These are phyloP conservation scores for Sphenopsis melanotis DNA, from an alignment of 2,797 vertebrate genomes.

Conservation along the genomic window DNA sequence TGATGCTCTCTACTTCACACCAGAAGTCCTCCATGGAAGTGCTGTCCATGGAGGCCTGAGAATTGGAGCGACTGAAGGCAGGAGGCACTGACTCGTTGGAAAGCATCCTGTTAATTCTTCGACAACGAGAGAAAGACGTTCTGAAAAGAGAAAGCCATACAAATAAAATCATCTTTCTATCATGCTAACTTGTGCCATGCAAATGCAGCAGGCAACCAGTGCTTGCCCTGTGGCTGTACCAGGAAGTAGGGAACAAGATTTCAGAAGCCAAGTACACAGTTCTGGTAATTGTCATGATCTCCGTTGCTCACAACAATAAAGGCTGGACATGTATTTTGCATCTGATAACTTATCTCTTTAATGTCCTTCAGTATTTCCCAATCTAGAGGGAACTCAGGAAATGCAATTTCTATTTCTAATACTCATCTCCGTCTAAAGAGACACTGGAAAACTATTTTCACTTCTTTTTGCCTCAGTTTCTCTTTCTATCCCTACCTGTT, in stretches of 20 bases:
- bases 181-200: background rate
- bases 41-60: slow-evolving; percentile 74
- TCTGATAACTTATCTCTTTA: background rate
- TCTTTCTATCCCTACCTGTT: background rate
- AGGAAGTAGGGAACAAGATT: background rate
- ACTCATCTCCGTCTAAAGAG: background rate
- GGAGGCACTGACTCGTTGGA: slow-evolving; percentile 74
- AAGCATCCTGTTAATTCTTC: slow-evolving; percentile 81
- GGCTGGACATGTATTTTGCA: background rate
- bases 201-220: background rate
- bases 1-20: slow-evolving; percentile 88
- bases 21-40: slow-evolving; percentile 91
- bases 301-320: background rate
- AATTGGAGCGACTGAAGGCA: slow-evolving; percentile 74
- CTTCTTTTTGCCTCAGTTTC: background rate
- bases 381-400: background rate
- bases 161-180: background rate
- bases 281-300: background rate
- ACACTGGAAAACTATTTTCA: background rate
- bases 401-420: background rate
- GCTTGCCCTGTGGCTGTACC: background rate
- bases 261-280: background rate
- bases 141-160: slow-evolving; percentile 37
- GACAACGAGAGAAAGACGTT: slow-evolving; percentile 76
- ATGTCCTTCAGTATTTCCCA: background rate